Evolutionary conservation across 2,113 vertebrate genomes (phyloP), one percentile per base, ranked within the genome.

Genomic region (Ciconia maguari): DNA sequence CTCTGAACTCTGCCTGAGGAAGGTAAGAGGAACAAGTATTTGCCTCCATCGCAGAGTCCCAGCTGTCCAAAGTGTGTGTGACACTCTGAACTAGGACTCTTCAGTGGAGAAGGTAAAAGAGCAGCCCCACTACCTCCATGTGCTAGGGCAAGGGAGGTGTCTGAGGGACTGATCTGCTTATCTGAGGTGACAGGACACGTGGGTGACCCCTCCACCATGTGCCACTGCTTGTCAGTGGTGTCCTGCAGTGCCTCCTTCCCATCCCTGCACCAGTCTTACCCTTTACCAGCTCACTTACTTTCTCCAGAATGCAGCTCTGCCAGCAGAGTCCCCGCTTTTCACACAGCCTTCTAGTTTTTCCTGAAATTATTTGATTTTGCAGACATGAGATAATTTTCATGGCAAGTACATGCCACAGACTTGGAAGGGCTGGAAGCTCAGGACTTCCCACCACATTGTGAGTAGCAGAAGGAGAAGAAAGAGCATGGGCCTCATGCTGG

Each of bases 341-440:
- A 11, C 27, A 38, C 29, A 57, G 10, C 36, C 82, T 26, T 14
- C 69, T 86, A 8, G 57, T 51, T 16, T 46, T 11, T 24, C n/a
- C 78, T 52, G 44, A 42, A 9, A 18, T 2, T 0, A 6, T 42
- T 42, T 61, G 32, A 5, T 5, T 9, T 1, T 60, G 27, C 38
- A 69, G 19, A 34, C 11, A 32, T 16, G 11, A 75, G 57, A 44
- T 30, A 34, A 8, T 19, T 79, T 42, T 15, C 24, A 5, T 20
- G 8, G 19, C 3, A 41, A 25, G 44, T 30, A 8, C 0, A 0
- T 54, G 54, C 46, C 84, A 52, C 21, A 32, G 46, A n/a, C 30
- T 36, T 30, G 76, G 66, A 57, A 41, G 36, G 34, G 24, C 19
- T 42, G 29, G 48, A 85, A 69, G 29, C 32, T 65, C 90, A 30